Evolutionary conservation across 2,888 invertebrate genomes (phyloP).

Genomic region (Candidula unifasciata): DNA sequence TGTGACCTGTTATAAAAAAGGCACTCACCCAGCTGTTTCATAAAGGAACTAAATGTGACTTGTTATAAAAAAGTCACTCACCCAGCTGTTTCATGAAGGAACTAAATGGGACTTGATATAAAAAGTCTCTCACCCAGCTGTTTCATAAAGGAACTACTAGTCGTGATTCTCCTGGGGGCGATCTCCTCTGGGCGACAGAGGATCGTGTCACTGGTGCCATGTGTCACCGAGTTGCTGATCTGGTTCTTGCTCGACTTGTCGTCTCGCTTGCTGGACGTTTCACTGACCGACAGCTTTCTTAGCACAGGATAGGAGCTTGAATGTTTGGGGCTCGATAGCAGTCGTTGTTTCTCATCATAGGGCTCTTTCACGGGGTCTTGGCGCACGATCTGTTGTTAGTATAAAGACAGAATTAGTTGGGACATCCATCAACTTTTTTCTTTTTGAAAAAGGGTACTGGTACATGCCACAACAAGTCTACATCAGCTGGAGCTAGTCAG

Average conservation of each 20-base stretch:
- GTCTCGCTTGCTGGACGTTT: background rate
- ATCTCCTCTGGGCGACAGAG: background rate
- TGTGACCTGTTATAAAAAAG: too few species aligned
- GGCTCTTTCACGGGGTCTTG: slow-evolving; percentile 1
- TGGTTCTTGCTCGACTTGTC: background rate
- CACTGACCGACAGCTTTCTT: slow-evolving; percentile 23
- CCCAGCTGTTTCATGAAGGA: too few species aligned
- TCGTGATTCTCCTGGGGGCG: background rate
- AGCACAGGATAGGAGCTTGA: slow-evolving; percentile 39
- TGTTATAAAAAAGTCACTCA: too few species aligned
- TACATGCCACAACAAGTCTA: too few species aligned
- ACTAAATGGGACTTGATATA: background rate
- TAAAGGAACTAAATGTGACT: too few species aligned
- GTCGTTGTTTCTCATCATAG: slow-evolving; percentile 33
- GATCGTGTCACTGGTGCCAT: slow-evolving; percentile 36
- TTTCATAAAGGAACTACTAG: slow-evolving; percentile 36
- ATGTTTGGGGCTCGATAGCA: slow-evolving; percentile 46
- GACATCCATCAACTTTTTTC: too few species aligned
- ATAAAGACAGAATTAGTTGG: too few species aligned
- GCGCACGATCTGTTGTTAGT: slow-evolving; percentile 20
- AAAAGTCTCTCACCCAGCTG: slow-evolving; percentile 34
- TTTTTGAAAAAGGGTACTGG: too few species aligned
- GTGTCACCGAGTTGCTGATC: background rate
- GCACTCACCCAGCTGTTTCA: too few species aligned
- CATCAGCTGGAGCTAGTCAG: too few species aligned